Evolutionary conservation across 2,888 invertebrate species (phyloP), one percentile per base, ranked within the genome.

Genomic region (Plebejus argus): DNA sequence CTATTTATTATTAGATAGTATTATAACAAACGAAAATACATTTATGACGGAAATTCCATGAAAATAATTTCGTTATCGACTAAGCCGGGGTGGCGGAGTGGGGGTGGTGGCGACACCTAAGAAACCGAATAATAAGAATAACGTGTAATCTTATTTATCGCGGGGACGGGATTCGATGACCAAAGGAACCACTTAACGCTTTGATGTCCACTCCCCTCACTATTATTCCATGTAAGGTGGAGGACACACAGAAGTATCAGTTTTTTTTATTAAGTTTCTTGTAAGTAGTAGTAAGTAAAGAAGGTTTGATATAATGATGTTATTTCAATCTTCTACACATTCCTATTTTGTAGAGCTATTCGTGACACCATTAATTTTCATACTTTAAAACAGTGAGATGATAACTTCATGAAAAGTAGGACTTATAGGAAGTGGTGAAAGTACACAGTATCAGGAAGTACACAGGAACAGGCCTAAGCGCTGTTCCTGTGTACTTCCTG

Each of bases 81-180:
- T 76, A 78, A 77, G 70, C 61, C 72, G 76, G 78, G 71, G 77
- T 72, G 35, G 71, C 72, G 78, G 77, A 74, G 53, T 77, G 66
- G 3, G 71, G 78, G 77, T 76, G 77, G 53, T 76, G 78, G 78
- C 75, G 78, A 78, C 78, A 79, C 78, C 80, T 81, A 81, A 83
- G 81, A 82, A 82, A 84, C 82, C 80, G 78, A 82, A 84, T 82
- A 83, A 87, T 85, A 86, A 86, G 86, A 85, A 86, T 85, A 85
- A 85, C 87, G 90, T 86, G 87, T 93, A 93, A 92, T 92, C 91
- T 91, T 92, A 93, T 93, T 93, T 93, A 93, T 93, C 87, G 90
- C 84, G 83, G 90, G 90, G 88, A 85, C 85, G 85, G 84, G 84
- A 86, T 87, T 86, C 87, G 86, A 87, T 87, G 87, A 86, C 84